phyloP scores from a whole-genome alignment of 2,113 vertebrate genomes.

The Hippocampus abdominalis region DNA sequence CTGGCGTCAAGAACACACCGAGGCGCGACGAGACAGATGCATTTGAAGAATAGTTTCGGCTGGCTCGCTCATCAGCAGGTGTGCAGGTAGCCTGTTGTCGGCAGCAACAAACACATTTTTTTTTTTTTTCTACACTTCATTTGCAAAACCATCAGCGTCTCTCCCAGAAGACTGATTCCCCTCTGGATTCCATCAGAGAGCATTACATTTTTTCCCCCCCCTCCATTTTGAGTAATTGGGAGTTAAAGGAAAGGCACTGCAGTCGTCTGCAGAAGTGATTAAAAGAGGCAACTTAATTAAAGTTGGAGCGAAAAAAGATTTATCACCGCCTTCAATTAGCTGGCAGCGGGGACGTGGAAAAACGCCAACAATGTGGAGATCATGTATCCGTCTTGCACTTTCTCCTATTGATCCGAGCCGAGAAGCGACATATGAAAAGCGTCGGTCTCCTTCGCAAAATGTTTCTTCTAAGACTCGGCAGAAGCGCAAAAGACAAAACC shows the following conservation, averaged over 20 bases:
- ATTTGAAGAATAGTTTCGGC: conserved; percentile 38
- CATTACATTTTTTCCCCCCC: neutral
- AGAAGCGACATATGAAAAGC: conserved; percentile 1
- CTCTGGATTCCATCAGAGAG: neutral
- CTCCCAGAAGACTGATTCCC: neutral
- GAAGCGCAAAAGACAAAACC: neutral
- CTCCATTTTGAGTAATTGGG: conserved; percentile 1
- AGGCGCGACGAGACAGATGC: conserved; percentile 16
- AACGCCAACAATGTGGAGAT: neutral
- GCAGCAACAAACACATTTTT: neutral
- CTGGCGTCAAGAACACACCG: conserved; percentile 28
- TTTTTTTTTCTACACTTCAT: neutral
- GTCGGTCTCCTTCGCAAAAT: neutral
- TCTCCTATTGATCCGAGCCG: neutral
- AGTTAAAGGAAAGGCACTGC: neutral
- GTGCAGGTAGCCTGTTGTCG: conserved; percentile 16
- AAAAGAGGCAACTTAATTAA: conserved; percentile 38
- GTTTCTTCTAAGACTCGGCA: neutral
- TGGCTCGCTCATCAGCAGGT: conserved; percentile 6
- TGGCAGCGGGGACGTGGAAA: neutral
- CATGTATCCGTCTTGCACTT: conserved; percentile 3
- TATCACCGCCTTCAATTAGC: conserved; percentile 30
- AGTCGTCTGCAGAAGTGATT: conserved; percentile 24
- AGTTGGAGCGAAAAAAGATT: conserved; percentile 34
- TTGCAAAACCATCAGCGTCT: neutral